phyloP scores from a whole-genome alignment of 2,888 invertebrate genomes.

The Teleogryllus oceanicus region DNA sequence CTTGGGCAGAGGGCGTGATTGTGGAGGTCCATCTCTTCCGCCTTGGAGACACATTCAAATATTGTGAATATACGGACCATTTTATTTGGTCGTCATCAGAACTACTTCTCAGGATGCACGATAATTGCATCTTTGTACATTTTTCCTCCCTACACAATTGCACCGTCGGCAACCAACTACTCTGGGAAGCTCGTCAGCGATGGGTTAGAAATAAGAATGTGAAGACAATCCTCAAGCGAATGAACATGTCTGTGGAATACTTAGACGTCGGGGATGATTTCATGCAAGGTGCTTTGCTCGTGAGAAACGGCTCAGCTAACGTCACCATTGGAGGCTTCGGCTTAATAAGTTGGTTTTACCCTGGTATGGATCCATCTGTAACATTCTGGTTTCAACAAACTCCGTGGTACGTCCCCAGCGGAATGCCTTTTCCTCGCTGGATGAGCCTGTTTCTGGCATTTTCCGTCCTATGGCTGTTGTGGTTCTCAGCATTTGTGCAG shows the following conservation, averaged over 20 bases:
- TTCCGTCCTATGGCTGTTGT: not conserved
- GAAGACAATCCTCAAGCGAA: not conserved
- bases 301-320: not conserved
- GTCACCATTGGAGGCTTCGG: not conserved
- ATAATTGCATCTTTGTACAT: not conserved
- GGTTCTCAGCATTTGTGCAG: not conserved
- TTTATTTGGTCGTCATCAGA: not conserved
- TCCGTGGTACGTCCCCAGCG: not conserved
- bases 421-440: not conserved
- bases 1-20: not conserved
- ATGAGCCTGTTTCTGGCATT: not conserved
- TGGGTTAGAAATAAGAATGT: not conserved
- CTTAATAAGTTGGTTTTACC: not conserved
- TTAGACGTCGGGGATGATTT: not conserved
- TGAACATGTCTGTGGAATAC: not conserved
- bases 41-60: not conserved
- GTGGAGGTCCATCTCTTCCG: not conserved
- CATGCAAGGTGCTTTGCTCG: not conserved
- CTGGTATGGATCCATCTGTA: not conserved
- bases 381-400: not conserved
- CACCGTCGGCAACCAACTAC: not conserved
- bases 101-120: not conserved
- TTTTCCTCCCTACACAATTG: not conserved
- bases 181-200: not conserved
- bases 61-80: not conserved